Conservation (phyloP, 2,797 vertebrate species). For the Acipenser oxyrinchus region DNA sequence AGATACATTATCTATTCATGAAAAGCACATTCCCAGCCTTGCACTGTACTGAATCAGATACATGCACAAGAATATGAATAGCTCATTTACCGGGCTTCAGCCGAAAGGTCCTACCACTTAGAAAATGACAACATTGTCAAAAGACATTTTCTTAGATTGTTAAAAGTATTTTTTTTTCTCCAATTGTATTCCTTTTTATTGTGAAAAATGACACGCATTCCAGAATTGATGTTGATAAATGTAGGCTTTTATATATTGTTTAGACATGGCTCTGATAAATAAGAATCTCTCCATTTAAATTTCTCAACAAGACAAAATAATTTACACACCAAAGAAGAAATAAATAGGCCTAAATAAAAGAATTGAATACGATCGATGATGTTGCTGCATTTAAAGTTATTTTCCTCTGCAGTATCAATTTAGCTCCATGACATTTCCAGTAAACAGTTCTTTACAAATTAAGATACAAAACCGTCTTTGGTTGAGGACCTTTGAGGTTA, state of each 20-base stretch:
- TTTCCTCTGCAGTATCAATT: no score
- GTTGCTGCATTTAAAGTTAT: no score
- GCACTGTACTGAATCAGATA: slow-evolving; percentile 24
- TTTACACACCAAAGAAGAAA: no score
- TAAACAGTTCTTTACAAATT: slow-evolving; percentile 15
- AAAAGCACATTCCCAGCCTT: slow-evolving; percentile 31
- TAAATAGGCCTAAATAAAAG: no score
- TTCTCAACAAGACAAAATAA: no score
- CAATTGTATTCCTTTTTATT: not conserved
- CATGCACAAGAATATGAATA: slow-evolving; percentile 27
- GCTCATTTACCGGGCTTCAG: slow-evolving; percentile 32
- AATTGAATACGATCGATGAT: no score
- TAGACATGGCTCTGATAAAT: no score
- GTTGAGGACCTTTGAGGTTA: slow-evolving; percentile 23
- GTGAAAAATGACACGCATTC: not conserved
- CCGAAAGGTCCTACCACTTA: slow-evolving; percentile 5
- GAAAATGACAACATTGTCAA: not conserved
- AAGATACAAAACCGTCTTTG: slow-evolving; percentile 40
- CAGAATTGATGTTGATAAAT: not conserved
- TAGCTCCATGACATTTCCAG: no score
- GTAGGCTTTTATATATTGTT: not conserved
- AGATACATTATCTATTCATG: slow-evolving; percentile 53
- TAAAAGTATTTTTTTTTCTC: not conserved
- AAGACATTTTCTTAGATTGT: not conserved
- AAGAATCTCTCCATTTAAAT: no score